A percentile compares a stretch with the other conserved stretches of the same genome.
Conservation (phyloP, 2,888 invertebrate genomes). For the Anoplius nigerrimus region DNA sequence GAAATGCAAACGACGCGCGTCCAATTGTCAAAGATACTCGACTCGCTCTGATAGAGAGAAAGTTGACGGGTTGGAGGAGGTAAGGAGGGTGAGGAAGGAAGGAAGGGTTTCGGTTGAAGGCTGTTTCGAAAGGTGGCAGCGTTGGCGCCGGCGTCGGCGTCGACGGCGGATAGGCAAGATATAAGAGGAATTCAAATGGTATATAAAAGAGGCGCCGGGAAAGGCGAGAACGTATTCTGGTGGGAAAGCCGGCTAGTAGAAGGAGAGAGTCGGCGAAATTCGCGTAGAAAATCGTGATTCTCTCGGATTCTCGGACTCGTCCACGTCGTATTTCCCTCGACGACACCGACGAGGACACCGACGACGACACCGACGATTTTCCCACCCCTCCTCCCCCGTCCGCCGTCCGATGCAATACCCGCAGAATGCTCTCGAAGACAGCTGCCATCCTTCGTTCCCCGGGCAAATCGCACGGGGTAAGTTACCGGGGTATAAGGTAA, state of each 20-base stretch:
- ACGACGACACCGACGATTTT: not conserved
- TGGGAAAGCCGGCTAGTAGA: not conserved
- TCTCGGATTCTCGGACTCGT: constrained; percentile 45
- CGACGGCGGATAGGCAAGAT: not conserved
- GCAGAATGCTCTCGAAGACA: constrained; percentile 48
- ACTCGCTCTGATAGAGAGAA: not conserved
- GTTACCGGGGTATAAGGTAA: constrained; percentile 52
- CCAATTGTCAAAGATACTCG: not conserved
- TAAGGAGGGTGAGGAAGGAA: not conserved
- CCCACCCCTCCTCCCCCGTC: not conserved
- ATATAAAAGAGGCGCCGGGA: not conserved
- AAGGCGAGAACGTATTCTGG: not conserved
- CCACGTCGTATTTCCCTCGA: constrained; percentile 42
- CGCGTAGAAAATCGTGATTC: constrained; percentile 51
- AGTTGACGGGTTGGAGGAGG: no score
- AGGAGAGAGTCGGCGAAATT: constrained; percentile 6
- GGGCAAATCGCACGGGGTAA: constrained; percentile 47
- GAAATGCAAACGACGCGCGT: not conserved
- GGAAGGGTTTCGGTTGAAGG: not conserved
- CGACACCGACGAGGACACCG: constrained; percentile 1
- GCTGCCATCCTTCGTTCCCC: constrained; percentile 51
- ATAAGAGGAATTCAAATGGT: constrained; percentile 5
- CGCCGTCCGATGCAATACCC: constrained; percentile 34
- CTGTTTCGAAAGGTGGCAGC: not conserved
- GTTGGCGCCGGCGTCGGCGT: no score